phyloP scores from a whole-genome alignment of 2,797 vertebrate genomes.

The Pantherophis alleghaniensis region DNA sequence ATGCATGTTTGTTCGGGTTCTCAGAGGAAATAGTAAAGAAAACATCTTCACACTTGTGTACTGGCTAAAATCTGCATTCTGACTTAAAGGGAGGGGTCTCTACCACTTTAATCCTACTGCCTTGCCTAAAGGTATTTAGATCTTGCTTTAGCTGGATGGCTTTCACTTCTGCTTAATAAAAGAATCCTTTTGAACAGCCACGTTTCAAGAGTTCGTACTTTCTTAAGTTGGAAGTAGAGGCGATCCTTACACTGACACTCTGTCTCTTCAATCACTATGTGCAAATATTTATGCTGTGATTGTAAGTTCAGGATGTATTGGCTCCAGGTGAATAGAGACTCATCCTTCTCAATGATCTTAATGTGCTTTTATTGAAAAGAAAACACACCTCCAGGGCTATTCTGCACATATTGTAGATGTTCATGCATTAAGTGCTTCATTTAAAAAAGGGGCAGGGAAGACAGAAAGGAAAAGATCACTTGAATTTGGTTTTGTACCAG shows the following conservation, averaged over 20 bases:
- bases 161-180: too few relatives aligned
- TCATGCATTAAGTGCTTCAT: background rate
- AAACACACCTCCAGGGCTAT: background rate
- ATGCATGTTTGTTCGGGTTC: too few relatives aligned
- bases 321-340: slow-evolving; percentile 18
- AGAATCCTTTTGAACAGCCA: too few relatives aligned
- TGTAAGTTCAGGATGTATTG: background rate
- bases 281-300: slow-evolving; percentile 4
- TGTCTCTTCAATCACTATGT: background rate
- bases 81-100: too few relatives aligned
- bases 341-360: slow-evolving; percentile 27
- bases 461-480: background rate
- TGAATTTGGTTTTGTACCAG: slow-evolving; percentile 5
- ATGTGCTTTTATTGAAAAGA: background rate
- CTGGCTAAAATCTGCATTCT: too few relatives aligned
- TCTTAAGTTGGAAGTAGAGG: too few relatives aligned
- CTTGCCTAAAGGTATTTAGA: too few relatives aligned
- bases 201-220: too few relatives aligned
- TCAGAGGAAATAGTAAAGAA: too few relatives aligned
- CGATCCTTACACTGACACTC: background rate
- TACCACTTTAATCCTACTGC: too few relatives aligned
- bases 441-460: background rate
- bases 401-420: background rate
- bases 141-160: too few relatives aligned
- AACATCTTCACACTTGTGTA: too few relatives aligned